Base-by-base conservation (phyloP, 2,888 invertebrate species). In the Heliconius sara region DNA sequence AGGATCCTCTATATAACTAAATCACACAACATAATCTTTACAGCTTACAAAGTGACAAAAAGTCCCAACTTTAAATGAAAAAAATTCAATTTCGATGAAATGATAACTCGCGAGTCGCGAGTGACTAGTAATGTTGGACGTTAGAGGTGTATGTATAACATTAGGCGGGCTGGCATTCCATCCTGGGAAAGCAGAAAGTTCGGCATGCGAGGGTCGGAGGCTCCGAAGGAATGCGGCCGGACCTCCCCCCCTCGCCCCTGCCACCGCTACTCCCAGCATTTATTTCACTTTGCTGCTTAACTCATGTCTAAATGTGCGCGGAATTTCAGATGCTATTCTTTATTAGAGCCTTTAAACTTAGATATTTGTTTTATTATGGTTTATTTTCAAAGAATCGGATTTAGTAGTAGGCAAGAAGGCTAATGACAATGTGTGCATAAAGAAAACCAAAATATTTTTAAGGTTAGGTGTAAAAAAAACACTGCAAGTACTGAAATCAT, bases 221-320 rank as follows among this genome's bases (percentile, higher is more conserved):
- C 91, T 92, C 85, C 89, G 89, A 85, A 92, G 93, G 95, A 95
- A 95, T 95, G 95, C 91, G 92, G 90, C 91, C 92, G 91, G 89
- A 88, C 91, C 84, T 82, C 86, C 82, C 83, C 83, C 84, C 80
- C 77, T 80, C 79, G 30, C 82, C 79, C 78, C 78, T 77, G 70
- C 80, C 76, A 71, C 82, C 78, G 47, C 82, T 76, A 80, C 83
- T 82, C 84, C 83, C 84, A 79, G 81, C 85, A 83, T 85, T 85
- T 85, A 85, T 85, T 85, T 84, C 83, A 85, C 84, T 84, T 84
- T 83, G 83, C 83, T 82, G 79, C 84, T 83, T 81, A 81, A 83
- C 82, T 81, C 80, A 80, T 82, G 81, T 83, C 82, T 80, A 82
- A 82, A 82, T 81, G 82, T 81, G 81, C 79, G 81, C 82, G 79